Base-by-base conservation (phyloP, 2,113 vertebrate genomes). In the Brachyhypopomus occidentalis region DNA sequence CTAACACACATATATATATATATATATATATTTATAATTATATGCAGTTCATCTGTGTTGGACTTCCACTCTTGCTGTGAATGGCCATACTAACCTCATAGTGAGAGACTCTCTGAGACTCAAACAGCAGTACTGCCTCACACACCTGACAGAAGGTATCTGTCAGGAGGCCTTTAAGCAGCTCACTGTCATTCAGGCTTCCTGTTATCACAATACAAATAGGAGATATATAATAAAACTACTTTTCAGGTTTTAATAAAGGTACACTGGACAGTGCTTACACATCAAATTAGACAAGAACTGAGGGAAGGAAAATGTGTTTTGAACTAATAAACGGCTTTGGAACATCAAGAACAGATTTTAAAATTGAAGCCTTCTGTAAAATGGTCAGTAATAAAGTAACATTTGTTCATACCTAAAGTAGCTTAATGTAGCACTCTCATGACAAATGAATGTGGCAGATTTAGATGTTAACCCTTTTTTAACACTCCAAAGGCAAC, bases 111-210 rank as follows among this genome's bases (percentile, higher is more conserved):
- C 93, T 92, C 86, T 97, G 94, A 5, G 95, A 94, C 78, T 95
- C 92, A 78, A 91, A 95, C 27, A 91, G 89, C 74, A 97, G 89
- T 82, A 94, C 89, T 19, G 94, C 93, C 36, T 92, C 88, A 81
- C 96, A 97, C 83, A 95, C 83, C 78, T 94, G 92, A 90, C 95
- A 98, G 90, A 94, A 95, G 45, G 89, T 85, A 30, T 96, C 90
- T 0, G 92, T 94, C 84, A 95, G 94, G 80, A 95, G 89, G 60
- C 90, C 89, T 66, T 90, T 87, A 2, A 93, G 84, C 0, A 87
- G 81, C 45, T 90, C 86, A 45, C 82, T 78, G 27, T 91, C 89
- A 55, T 70, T 81, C 41, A 63, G 72, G 25, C 62, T 71, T 78
- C 70, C 92, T 91, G 86, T 30, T 66, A 12, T 30, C 17, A 70